Evolutionary conservation across 2,797 vertebrate species (phyloP), one percentile per base, ranked within the genome.

Genomic region (Esox lucius): DNA sequence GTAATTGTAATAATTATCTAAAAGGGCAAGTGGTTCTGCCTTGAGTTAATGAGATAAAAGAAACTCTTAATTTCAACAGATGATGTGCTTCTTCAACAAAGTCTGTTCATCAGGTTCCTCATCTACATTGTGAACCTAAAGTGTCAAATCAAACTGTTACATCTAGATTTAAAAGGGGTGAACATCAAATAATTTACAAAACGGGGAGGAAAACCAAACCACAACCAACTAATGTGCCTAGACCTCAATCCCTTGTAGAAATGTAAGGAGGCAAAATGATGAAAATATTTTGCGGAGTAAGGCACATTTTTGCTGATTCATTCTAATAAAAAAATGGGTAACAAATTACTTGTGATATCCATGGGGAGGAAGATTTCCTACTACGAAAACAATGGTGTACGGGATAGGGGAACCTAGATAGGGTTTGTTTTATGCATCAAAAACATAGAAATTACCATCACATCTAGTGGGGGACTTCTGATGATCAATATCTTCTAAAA

Each of bases 291-390:
- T 80, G 71, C 77, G 72, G 83, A 78, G 93, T 96, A 96, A 96
- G 95, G 95, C 95, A 96, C 95, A 87, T 95, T 93, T 85, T 84
- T 76, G 91, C 95, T 91, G 93, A 94, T 92, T 93, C 93, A 91
- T 76, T 71, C 91, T 82, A 75, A 80, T 59, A 88, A 90, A 85
- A 72, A 85, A 46, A 31, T 46, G 82, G 84, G 81, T 85, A 90
- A 86, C 87, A 89, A 87, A 56, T 70, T 92, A 85, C 82, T 84
- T 83, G 86, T 81, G 85, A 93, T 93, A 90, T 90, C 90, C 90
- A 91, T 92, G 88, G 88, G 89, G 91, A 81, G 75, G 94, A 92
- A 93, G 86, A 91, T 92, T 93, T 86, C 80, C 92, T 90, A 91
- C 79, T 89, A 82, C 90, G 95, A 90, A 90, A 85, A 78, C 90